Conservation (phyloP, 1,140 invertebrate genomes). For the Pseudomyrmex flavicornis region DNA sequence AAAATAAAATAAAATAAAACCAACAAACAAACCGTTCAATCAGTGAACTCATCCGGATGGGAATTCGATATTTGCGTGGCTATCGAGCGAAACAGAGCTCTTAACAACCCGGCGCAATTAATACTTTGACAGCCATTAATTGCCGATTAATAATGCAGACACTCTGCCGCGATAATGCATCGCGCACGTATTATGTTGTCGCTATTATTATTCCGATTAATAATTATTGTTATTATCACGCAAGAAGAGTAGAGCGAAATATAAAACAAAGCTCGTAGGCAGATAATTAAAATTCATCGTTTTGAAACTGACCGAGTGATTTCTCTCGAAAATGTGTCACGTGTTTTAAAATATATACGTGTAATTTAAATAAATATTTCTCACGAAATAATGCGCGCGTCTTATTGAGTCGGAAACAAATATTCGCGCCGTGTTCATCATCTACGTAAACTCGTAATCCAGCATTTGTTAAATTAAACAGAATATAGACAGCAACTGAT, state of each 20-base stretch:
- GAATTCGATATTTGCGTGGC: conserved; percentile 4
- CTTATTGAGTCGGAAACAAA: background rate
- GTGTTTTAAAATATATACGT: background rate
- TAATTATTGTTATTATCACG: conserved; percentile 49
- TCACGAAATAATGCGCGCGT: too few relatives aligned
- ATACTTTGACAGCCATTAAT: conserved; percentile 54
- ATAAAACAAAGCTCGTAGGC: background rate
- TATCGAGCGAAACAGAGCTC: conserved; percentile 4
- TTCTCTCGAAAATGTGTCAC: background rate
- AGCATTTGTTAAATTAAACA: too few relatives aligned
- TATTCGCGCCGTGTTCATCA: too few relatives aligned
- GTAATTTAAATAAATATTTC: conserved; percentile 3
- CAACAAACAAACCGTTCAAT: background rate
- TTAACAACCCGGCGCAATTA: conserved; percentile 45
- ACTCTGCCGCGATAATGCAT: conserved; percentile 21
- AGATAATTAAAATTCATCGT: conserved; percentile 38
- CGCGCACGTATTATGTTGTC: conserved; percentile 31
- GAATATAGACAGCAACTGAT: too few relatives aligned
- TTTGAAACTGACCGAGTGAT: conserved; percentile 8
- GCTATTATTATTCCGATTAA: conserved; percentile 50
- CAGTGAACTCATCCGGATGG: background rate
- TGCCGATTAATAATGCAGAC: conserved; percentile 49
- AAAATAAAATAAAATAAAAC: too few relatives aligned
- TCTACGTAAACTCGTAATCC: too few relatives aligned
- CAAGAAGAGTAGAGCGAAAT: background rate